These are phyloP conservation scores for Eulemur rufifrons DNA, from an alignment of 2,113 vertebrate genomes.

Conservation along the genomic window DNA sequence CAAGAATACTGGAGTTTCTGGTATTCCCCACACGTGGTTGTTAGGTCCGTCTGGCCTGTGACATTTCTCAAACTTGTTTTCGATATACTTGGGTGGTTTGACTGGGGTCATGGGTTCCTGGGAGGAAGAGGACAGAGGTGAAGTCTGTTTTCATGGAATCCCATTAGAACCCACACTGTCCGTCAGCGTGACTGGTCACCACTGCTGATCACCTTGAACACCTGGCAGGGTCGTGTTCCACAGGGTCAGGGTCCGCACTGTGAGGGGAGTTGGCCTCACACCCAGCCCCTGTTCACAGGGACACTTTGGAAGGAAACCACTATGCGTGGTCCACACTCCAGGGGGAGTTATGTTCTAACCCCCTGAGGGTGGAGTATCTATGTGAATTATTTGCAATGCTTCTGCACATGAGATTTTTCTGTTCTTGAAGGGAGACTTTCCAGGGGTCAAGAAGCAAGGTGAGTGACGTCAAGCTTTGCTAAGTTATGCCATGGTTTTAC, in stretches of 20 bases:
- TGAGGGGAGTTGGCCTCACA: not conserved
- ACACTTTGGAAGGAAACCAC: not conserved
- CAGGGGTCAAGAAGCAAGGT: not conserved
- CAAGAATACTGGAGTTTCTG: too few species aligned
- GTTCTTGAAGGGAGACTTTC: not conserved
- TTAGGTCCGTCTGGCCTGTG: accelerated
- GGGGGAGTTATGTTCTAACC: accelerated
- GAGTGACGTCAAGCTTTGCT: not conserved
- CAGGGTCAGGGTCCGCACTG: not conserved
- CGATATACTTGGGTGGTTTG: not conserved
- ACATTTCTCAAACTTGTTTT: not conserved
- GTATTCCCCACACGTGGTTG: accelerated
- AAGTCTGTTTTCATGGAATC: too few species aligned
- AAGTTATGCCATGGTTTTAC: not conserved
- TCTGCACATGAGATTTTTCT: not conserved
- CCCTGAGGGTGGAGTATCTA: not conserved
- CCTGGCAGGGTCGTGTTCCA: too few species aligned
- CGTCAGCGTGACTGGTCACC: accelerated
- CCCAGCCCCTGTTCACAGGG: too few species aligned
- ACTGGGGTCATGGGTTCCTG: too few species aligned
- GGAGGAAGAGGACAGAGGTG: not conserved
- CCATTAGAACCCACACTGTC: accelerated
- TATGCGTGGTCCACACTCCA: accelerated
- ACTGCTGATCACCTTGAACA: too few species aligned
- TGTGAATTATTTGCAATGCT: not conserved